Evolutionary conservation across 2,113 vertebrate species (phyloP), one percentile per base, ranked within the genome.

Genomic region (Bujurquina vittata): DNA sequence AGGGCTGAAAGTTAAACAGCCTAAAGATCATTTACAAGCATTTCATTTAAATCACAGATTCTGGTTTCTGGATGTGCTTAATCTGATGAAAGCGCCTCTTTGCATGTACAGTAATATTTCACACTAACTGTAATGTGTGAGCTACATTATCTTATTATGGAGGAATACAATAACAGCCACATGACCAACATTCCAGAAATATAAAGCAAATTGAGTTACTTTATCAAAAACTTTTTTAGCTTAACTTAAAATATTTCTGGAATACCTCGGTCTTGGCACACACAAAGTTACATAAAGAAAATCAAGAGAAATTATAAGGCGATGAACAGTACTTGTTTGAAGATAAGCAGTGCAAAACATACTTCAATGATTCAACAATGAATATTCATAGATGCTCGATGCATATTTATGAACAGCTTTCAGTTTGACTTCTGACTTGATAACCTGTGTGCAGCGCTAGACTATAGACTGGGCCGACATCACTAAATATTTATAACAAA

Each of bases 401-500:
- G 79, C 62, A 85, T 85, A 82, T 90, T 79, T 61, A 89, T 86
- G 20, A 89, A 67, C 67, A 78, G 29, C 15, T 61, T 63, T 80
- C 74, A 20, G 56, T 75, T 80, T 72, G 69, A 86, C 81, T 84
- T 61, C 46, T 85, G 73, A 90, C 84, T 87, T 75, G 61, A 62
- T 62, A 78, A 85, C 79, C 83, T 74, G 52, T 82, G 26, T 65
- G 20, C 8, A 7, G 79, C 5, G 9, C 37, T 20, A 62, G 46
- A 67, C 49, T n/a, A 8, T 11, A 49, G 75, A 59, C 54, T 14
- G 5, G 57, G 33, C 14, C 29, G 29, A 11, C 58, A 10, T n/a
- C 10, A 62, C 89, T 91, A 81, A 78, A 90, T 88, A 92, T 92
- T 88, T 74, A 90, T 79, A 75, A 69, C 86, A 63, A 75, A 81